These are phyloP conservation scores for Epistrophe eligans DNA, from an alignment of 2,888 invertebrate genomes.

Conservation along the genomic window DNA sequence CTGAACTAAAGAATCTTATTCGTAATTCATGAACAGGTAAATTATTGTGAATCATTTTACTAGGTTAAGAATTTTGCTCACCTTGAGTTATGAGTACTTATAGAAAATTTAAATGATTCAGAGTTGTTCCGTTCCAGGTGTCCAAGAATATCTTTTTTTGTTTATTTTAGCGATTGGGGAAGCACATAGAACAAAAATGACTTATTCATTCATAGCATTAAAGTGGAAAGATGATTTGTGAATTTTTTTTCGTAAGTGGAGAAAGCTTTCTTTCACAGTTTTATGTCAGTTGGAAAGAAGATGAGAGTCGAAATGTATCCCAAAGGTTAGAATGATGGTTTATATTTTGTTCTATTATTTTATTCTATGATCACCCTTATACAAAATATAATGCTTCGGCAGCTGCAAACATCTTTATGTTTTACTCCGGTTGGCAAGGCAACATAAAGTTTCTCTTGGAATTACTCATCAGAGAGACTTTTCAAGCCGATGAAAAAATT, in stretches of 20 bases:
- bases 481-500: background rate
- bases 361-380: background rate
- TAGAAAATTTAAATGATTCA: slow-evolving; percentile 26
- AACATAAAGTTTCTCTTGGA: background rate
- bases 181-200: background rate
- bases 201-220: background rate
- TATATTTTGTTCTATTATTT: background rate
- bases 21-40: background rate
- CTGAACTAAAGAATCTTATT: background rate
- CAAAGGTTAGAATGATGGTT: background rate
- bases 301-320: background rate
- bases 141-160: slow-evolving; percentile 19
- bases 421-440: background rate
- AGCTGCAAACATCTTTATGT: background rate
- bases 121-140: background rate
- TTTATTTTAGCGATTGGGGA: slow-evolving; percentile 15
- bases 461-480: background rate
- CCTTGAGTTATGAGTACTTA: background rate
- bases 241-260: background rate
- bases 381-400: background rate
- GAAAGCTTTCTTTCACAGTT: background rate
- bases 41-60: slow-evolving; percentile 31
- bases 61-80: background rate
- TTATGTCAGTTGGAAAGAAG: background rate
- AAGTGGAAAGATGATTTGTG: background rate